Percentiles rank a stretch among this genome's conserved stretches.
Conservation (phyloP, 2,888 invertebrate species). For the Listrodromus nycthemerus region DNA sequence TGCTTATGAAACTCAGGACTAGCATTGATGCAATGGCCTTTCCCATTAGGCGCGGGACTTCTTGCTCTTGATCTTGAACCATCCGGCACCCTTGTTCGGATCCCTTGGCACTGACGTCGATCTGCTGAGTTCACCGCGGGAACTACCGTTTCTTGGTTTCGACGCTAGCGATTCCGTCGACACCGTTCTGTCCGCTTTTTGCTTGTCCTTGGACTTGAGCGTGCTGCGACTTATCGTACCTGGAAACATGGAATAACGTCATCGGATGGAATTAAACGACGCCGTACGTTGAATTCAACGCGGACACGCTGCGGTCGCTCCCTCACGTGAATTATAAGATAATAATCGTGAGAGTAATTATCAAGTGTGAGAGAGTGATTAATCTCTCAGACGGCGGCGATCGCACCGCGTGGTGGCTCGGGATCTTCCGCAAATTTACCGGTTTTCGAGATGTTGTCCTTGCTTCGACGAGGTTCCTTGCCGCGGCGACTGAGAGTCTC, state of each 20-base stretch:
- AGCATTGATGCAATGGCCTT: constrained; percentile 83
- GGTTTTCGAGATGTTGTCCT: constrained; percentile 82
- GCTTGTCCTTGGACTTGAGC: constrained; percentile 83
- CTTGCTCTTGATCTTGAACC: constrained; percentile 88
- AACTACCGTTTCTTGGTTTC: constrained; percentile 82
- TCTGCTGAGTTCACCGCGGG: constrained; percentile 86
- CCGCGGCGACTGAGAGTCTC: constrained; percentile 81
- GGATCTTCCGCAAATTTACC: constrained; percentile 69
- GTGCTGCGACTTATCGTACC: constrained; percentile 83
- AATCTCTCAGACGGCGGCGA: not conserved
- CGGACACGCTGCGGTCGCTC: not conserved
- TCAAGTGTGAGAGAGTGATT: constrained; percentile 18
- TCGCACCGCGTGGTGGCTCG: not conserved
- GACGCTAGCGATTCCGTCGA: constrained; percentile 88
- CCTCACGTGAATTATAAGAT: constrained; percentile 3
- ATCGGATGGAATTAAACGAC: not conserved
- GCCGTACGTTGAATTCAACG: not conserved
- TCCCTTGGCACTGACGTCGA: constrained; percentile 91
- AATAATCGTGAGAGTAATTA: constrained; percentile 34
- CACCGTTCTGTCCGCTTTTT: constrained; percentile 83
- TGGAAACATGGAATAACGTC: constrained; percentile 55
- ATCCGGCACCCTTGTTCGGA: constrained; percentile 89
- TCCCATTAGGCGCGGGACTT: constrained; percentile 82
- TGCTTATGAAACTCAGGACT: constrained; percentile 83
- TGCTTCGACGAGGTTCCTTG: constrained; percentile 80